phyloP scores from a whole-genome alignment of 2,888 invertebrate genomes.

The Trissoscelio sp. region DNA sequence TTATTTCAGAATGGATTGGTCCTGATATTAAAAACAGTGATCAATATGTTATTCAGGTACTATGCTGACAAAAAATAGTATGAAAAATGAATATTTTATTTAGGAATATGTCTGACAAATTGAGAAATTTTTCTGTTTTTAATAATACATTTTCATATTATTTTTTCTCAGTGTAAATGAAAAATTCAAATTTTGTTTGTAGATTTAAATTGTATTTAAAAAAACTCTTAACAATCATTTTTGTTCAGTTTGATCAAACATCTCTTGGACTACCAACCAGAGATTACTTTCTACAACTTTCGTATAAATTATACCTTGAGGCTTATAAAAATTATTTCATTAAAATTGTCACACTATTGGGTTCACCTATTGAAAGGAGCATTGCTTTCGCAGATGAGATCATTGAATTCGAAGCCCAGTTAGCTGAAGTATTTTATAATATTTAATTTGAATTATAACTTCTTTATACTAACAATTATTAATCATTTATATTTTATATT shows the following conservation, averaged over 20 bases:
- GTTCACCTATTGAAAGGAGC: slow-evolving; percentile 87
- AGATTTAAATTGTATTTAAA: too few relatives aligned
- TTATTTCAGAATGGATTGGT: slow-evolving; percentile 94
- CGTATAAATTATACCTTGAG: slow-evolving; percentile 87
- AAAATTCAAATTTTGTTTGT: too few relatives aligned
- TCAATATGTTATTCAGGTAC: slow-evolving; percentile 92
- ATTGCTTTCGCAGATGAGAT: slow-evolving; percentile 88
- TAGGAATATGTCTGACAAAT: too few relatives aligned
- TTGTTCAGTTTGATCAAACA: slow-evolving; percentile 92
- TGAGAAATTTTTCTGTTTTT: too few relatives aligned
- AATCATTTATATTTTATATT: slow-evolving; percentile 10
- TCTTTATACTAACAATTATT: neutral
- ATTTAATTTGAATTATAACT: neutral
- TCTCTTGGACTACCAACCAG: slow-evolving; percentile 87
- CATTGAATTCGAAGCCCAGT: slow-evolving; percentile 31
- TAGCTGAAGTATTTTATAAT: slow-evolving; percentile 35
- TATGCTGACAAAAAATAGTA: too few relatives aligned
- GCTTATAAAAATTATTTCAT: slow-evolving; percentile 93
- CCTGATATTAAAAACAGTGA: slow-evolving; percentile 95
- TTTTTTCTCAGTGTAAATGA: too few relatives aligned
- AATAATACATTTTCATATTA: too few relatives aligned
- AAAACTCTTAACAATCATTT: neutral
- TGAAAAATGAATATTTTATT: too few relatives aligned
- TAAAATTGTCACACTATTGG: slow-evolving; percentile 89
- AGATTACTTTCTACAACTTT: slow-evolving; percentile 90